A percentile compares a stretch with the other conserved stretches of the same genome.
Evolutionary conservation across 1,140 invertebrate genomes (phyloP).

Genomic region (Magallana ariakensis): DNA sequence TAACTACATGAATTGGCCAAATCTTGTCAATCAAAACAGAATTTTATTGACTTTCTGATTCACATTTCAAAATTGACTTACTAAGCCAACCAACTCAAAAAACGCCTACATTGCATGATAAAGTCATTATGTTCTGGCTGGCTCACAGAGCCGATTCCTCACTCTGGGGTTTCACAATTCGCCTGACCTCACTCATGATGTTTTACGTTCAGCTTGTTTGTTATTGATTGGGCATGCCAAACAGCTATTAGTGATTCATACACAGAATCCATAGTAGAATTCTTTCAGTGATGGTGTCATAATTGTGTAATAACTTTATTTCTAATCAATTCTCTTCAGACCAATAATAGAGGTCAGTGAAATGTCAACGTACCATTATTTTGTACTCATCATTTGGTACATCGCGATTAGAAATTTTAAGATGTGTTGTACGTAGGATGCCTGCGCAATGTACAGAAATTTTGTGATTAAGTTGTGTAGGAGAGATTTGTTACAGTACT

Average conservation of each 20-base stretch:
- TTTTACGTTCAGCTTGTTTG: background rate
- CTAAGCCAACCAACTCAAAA: background rate
- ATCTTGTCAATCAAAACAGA: too few species aligned
- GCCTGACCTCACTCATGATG: background rate
- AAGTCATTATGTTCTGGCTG: background rate
- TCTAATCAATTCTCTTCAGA: background rate
- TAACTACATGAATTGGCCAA: too few species aligned
- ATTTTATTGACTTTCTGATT: too few species aligned
- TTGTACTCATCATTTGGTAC: too few species aligned
- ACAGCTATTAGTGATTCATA: conserved; percentile 18
- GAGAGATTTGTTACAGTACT: too few species aligned
- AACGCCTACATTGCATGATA: background rate
- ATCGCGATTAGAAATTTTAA: too few species aligned
- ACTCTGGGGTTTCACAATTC: conserved; percentile 9
- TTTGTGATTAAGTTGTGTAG: too few species aligned
- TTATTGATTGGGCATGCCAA: conserved; percentile 4
- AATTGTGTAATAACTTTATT: background rate
- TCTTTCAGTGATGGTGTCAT: background rate
- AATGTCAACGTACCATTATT: background rate
- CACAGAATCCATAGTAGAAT: background rate
- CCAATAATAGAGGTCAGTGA: background rate
- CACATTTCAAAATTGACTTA: too few species aligned
- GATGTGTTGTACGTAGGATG: too few species aligned
- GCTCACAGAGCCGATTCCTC: background rate
- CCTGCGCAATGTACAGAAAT: too few species aligned